These are phyloP conservation scores for Heliconius aoede DNA, from an alignment of 2,888 invertebrate species.

Conservation along the genomic window DNA sequence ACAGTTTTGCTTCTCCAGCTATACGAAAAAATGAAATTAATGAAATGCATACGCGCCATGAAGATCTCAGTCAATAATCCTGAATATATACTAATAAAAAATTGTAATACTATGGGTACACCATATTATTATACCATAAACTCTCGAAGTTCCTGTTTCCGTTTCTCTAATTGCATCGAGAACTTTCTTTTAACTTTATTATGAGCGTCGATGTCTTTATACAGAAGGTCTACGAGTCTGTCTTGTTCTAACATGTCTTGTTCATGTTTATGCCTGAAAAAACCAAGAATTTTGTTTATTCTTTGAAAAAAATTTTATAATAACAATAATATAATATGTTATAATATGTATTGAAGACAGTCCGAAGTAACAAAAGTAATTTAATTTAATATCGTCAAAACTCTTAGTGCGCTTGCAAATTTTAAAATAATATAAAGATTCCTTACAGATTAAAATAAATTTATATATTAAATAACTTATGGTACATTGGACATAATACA, in stretches of 20 bases:
- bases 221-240: conserved; percentile 81
- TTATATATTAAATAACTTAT: no score
- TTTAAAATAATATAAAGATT: no score
- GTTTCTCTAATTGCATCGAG: conserved; percentile 79
- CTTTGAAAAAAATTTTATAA: conserved; percentile 21
- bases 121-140: conserved; percentile 88
- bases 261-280: conserved; percentile 78
- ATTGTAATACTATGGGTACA: not conserved
- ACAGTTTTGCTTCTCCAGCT: conserved; percentile 89
- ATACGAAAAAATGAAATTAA: conserved; percentile 17
- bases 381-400: no score
- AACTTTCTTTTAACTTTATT: conserved; percentile 83
- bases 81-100: no score
- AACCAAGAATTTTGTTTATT: not conserved
- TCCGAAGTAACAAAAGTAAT: no score
- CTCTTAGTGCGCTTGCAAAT: no score
- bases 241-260: conserved; percentile 84
- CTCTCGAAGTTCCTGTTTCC: conserved; percentile 84
- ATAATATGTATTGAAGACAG: no score
- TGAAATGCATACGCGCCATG: not conserved
- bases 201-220: conserved; percentile 84
- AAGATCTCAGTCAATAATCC: no score
- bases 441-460: no score
- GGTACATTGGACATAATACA: no score
- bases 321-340: no score